Evolutionary conservation across 2,113 vertebrate species (phyloP).

Genomic region (Corythornis cristatus): DNA sequence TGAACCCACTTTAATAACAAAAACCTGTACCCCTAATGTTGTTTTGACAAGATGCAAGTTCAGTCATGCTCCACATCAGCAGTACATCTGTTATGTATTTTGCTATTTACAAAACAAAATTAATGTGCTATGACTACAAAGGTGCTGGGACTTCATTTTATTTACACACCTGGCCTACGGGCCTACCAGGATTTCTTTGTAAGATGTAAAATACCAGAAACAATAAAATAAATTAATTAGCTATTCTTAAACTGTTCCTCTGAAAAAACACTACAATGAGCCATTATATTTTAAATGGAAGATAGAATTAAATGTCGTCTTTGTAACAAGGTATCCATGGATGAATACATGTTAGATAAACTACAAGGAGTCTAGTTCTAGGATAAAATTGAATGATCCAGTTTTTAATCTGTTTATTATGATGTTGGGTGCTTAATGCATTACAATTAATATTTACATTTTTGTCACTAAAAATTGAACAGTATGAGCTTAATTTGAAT

Average conservation of each 20-base stretch:
- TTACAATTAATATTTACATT: background rate
- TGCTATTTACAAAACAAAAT: background rate
- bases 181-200: background rate
- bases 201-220: fast-evolving
- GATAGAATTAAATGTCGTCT: background rate
- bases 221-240: background rate
- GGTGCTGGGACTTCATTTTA: background rate
- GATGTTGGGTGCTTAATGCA: fast-evolving
- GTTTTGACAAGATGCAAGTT: background rate
- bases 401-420: background rate
- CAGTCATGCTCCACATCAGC: background rate
- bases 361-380: background rate
- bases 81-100: background rate
- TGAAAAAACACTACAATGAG: background rate
- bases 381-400: background rate
- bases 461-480: background rate
- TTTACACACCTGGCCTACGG: background rate
- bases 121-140: background rate
- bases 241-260: background rate
- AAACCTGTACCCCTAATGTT: background rate
- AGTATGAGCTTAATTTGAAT: background rate
- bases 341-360: background rate
- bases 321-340: background rate
- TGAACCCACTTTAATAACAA: background rate
- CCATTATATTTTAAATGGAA: background rate